Conservation (phyloP, 2,888 invertebrate genomes). For the Agelastica alni region DNA sequence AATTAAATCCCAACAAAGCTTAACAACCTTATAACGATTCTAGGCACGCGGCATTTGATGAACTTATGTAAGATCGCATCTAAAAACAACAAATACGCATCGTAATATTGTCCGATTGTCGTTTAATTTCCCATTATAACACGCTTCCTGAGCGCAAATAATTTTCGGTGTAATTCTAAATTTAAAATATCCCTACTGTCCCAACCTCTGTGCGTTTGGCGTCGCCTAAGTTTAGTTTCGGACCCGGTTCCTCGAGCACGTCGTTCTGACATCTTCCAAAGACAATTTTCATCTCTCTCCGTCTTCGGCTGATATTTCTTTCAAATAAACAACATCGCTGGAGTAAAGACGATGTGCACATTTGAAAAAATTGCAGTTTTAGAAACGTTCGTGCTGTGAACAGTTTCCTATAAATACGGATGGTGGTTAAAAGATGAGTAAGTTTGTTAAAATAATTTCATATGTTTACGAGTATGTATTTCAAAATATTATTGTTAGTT, state of each 20-base stretch:
- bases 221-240: slow-evolving; percentile 20
- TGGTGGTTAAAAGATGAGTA: too few species aligned
- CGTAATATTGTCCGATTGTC: background rate
- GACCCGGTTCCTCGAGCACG: slow-evolving; percentile 21
- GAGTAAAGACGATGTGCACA: too few species aligned
- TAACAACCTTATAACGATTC: background rate
- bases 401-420: too few species aligned
- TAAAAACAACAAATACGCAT: background rate
- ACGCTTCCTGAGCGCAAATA: slow-evolving; percentile 15
- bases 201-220: slow-evolving; percentile 16
- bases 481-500: too few species aligned
- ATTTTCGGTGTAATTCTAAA: slow-evolving; percentile 40
- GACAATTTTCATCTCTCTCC: too few species aligned
- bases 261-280: too few species aligned
- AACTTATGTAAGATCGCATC: background rate
- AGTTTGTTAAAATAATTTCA: too few species aligned
- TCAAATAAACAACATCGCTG: too few species aligned
- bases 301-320: too few species aligned
- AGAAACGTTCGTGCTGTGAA: too few species aligned
- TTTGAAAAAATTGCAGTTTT: too few species aligned
- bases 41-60: background rate
- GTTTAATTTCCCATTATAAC: slow-evolving; percentile 3
- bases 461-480: too few species aligned
- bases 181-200: slow-evolving; percentile 39
- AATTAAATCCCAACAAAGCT: background rate